Evolutionary conservation across 2,113 vertebrate species (phyloP).

Genomic region (Columbina picui): DNA sequence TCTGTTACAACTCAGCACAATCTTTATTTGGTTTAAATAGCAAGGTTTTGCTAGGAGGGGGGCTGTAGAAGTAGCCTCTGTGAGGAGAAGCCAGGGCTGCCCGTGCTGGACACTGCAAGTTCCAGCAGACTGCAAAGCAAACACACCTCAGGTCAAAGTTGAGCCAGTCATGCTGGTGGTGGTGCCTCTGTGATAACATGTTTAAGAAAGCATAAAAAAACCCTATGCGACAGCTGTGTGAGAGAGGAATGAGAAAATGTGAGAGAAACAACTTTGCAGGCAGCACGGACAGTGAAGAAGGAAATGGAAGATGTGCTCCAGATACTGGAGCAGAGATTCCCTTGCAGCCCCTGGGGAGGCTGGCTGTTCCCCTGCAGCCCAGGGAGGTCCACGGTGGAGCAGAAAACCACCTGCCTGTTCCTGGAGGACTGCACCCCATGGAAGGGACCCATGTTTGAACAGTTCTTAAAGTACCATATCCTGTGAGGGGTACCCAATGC

Average conservation of each 20-base stretch:
- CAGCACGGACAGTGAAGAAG: too few relatives aligned
- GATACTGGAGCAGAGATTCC: background rate
- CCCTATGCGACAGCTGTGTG: fast-evolving
- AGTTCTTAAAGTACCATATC: background rate
- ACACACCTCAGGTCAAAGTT: background rate
- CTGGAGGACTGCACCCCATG: background rate
- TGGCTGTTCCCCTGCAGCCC: background rate
- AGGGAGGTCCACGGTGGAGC: fast-evolving
- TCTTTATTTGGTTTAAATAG: background rate
- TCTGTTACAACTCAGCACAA: background rate
- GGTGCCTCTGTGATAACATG: background rate
- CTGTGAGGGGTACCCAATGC: fast-evolving
- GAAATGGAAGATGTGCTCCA: too few relatives aligned
- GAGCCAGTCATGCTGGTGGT: background rate
- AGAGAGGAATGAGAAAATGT: background rate
- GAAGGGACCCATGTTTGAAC: too few relatives aligned
- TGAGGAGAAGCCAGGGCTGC: background rate
- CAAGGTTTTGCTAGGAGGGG: background rate
- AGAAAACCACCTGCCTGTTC: background rate
- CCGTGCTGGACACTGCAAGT: background rate
- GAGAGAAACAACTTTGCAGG: background rate
- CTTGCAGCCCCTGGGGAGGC: too few relatives aligned
- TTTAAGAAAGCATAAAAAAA: background rate
- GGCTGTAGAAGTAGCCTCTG: background rate
- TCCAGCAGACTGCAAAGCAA: background rate